Conservation (phyloP, 1,140 invertebrate species). For the Orussus abietinus region DNA sequence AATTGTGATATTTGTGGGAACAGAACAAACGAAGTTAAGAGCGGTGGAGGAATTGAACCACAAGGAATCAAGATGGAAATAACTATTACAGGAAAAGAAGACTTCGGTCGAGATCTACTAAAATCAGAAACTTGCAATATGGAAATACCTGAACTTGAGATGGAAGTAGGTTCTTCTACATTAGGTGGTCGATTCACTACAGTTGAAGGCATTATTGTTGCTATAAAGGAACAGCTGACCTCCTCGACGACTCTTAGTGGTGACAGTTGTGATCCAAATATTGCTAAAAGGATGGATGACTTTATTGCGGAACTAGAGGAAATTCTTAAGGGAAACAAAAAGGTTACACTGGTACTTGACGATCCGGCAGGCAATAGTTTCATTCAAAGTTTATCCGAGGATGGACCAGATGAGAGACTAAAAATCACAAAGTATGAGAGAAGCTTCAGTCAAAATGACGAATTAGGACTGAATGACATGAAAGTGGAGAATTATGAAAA, state of each 20-base stretch:
- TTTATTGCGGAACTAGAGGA: slow-evolving; percentile 71
- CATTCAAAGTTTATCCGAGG: slow-evolving; percentile 79
- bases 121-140: slow-evolving; percentile 94
- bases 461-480: slow-evolving; percentile 95
- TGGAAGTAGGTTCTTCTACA: slow-evolving; percentile 78
- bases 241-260: slow-evolving; percentile 67
- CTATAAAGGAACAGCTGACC: slow-evolving; percentile 67
- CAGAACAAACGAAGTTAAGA: slow-evolving; percentile 93
- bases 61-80: slow-evolving; percentile 79
- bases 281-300: slow-evolving; percentile 55
- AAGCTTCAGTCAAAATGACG: slow-evolving; percentile 89
- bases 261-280: slow-evolving; percentile 64
- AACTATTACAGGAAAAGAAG: slow-evolving; percentile 66
- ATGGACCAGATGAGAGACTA: slow-evolving; percentile 69
- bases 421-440: slow-evolving; percentile 80
- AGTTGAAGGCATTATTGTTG: slow-evolving; percentile 77
- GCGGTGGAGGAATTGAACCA: slow-evolving; percentile 84
- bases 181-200: slow-evolving; percentile 95
- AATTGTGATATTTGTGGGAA: slow-evolving; percentile 87
- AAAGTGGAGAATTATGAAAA: slow-evolving; percentile 79
- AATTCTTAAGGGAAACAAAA: slow-evolving; percentile 62
- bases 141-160: slow-evolving; percentile 84
- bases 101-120: slow-evolving; percentile 88
- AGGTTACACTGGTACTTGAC: slow-evolving; percentile 79
- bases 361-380: slow-evolving; percentile 98